Conservation (phyloP, 2,888 invertebrate genomes). For the Macaria liturata region DNA sequence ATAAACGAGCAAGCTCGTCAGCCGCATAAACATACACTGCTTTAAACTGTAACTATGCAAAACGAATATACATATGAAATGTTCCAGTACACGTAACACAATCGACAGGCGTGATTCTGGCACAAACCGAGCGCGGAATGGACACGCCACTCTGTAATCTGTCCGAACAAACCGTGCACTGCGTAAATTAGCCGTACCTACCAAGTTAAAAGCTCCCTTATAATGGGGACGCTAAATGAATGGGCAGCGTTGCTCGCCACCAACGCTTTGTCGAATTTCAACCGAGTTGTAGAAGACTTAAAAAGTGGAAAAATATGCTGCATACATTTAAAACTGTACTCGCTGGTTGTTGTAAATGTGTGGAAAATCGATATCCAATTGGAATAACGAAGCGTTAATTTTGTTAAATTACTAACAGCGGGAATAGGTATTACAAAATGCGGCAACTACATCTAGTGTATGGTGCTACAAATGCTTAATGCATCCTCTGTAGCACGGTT, state of each 20-base stretch:
- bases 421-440: conserved; percentile 12
- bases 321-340: conserved; percentile 58
- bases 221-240: conserved; percentile 77
- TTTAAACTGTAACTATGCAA: neutral
- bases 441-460: conserved; percentile 1
- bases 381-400: conserved; percentile 37
- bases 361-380: conserved; percentile 46
- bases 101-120: conserved; percentile 63
- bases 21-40: neutral
- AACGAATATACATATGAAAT: neutral
- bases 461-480: conserved; percentile 1
- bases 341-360: conserved; percentile 40
- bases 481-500: conserved; percentile 2
- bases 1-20: neutral
- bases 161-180: conserved; percentile 71
- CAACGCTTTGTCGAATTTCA: conserved; percentile 49
- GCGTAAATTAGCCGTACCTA: conserved; percentile 79
- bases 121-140: conserved; percentile 54
- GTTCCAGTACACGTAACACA: conserved; percentile 56
- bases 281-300: conserved; percentile 35
- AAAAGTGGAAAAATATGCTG: no score
- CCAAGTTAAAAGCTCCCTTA: conserved; percentile 78
- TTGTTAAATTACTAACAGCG: conserved; percentile 19
- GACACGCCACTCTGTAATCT: conserved; percentile 76
- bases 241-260: conserved; percentile 57